A percentile compares a stretch with the other conserved stretches of the same genome.
Conservation (phyloP, 1,140 invertebrate genomes). For the Papilio polytes region DNA sequence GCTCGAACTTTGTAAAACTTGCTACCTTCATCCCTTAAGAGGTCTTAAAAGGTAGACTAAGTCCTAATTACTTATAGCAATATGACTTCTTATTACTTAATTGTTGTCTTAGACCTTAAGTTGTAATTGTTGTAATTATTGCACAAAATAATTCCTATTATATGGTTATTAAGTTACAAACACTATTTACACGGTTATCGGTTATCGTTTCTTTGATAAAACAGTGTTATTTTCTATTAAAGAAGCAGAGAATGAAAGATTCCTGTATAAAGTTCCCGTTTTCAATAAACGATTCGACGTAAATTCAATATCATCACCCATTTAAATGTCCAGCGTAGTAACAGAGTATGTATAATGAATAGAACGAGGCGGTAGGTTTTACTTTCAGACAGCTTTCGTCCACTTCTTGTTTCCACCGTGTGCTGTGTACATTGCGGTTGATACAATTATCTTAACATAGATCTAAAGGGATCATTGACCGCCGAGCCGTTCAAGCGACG, state of each 20-base stretch:
- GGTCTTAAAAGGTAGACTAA: no score
- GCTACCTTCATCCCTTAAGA: no score
- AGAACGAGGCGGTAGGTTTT: slow-evolving; percentile 37
- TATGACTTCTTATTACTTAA: no score
- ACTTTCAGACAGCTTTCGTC: slow-evolving; percentile 46
- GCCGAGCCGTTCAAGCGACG: slow-evolving; percentile 61
- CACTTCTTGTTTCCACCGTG: slow-evolving; percentile 54
- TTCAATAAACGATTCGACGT: slow-evolving; percentile 22
- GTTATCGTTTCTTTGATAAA: no score
- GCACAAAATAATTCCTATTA: no score
- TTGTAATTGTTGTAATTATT: no score
- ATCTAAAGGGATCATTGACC: slow-evolving; percentile 75
- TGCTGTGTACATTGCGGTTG: slow-evolving; percentile 72
- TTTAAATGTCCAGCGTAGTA: slow-evolving; percentile 27
- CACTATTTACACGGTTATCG: no score
- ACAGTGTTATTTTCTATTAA: background rate
- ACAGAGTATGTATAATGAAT: slow-evolving; percentile 36
- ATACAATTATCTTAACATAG: slow-evolving; percentile 80
- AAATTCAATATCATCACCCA: slow-evolving; percentile 33
- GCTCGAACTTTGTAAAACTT: no score
- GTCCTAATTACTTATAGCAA: no score
- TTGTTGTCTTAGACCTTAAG: no score
- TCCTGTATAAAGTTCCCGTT: background rate
- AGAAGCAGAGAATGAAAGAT: background rate
- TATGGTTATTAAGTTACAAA: no score